Evolutionary conservation across 2,888 invertebrate genomes (phyloP).

Genomic region (Elmis aenea): DNA sequence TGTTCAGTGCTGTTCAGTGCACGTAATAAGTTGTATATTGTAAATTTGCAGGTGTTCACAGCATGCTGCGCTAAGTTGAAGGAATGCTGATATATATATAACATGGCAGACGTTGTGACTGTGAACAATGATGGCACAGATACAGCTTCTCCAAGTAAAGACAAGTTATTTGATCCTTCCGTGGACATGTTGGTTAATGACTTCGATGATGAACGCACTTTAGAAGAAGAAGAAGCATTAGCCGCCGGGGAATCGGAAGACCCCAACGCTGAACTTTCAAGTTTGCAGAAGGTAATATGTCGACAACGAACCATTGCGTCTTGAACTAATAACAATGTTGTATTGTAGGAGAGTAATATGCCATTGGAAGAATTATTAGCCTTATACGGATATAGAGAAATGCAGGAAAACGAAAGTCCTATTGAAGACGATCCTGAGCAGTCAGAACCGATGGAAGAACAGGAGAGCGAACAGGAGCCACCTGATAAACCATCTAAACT

Average conservation of each 20-base stretch:
- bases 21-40: no score
- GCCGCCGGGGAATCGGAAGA: conserved; percentile 82
- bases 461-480: conserved; percentile 38
- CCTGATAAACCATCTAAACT: conserved; percentile 50
- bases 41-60: no score
- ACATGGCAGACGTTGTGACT: conserved; percentile 42
- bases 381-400: conserved; percentile 67
- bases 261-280: conserved; percentile 82
- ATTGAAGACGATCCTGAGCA: conserved; percentile 45
- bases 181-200: conserved; percentile 97
- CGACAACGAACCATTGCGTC: neutral
- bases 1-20: no score
- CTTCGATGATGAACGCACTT: conserved; percentile 93
- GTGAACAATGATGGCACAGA: conserved; percentile 40
- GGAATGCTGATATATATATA: conserved; percentile 26
- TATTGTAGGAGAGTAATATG: conserved; percentile 82
- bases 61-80: no score
- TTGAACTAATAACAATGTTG: neutral
- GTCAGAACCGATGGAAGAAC: conserved; percentile 50
- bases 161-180: conserved; percentile 79
- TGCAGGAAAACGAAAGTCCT: conserved; percentile 42
- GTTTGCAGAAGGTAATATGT: conserved; percentile 66
- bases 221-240: conserved; percentile 95
- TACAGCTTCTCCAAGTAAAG: conserved; percentile 44
- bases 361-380: conserved; percentile 89